A percentile compares a stretch with the other conserved stretches of the same genome.
Evolutionary conservation across 2,113 vertebrate species (phyloP).

Genomic region (Gavia stellata): DNA sequence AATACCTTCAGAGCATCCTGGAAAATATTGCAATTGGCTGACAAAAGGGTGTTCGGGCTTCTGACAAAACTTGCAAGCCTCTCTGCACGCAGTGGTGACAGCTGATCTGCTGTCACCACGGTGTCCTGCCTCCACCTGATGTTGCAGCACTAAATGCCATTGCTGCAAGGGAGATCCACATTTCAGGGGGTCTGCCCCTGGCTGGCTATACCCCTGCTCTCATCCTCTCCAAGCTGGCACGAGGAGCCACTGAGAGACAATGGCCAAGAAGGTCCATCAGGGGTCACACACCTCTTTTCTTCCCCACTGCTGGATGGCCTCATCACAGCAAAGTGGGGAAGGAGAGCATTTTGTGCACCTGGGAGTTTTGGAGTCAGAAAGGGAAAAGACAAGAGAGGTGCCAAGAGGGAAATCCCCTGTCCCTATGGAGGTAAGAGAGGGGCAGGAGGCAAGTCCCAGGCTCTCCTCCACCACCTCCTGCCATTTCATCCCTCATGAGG

Average conservation of each 20-base stretch:
- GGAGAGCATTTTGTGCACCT: not conserved
- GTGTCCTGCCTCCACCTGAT: not conserved
- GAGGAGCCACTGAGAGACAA: not conserved
- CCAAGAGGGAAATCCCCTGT: not conserved
- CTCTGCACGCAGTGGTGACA: not conserved
- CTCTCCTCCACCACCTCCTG: not conserved
- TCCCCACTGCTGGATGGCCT: not conserved
- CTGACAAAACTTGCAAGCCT: not conserved
- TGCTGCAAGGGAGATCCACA: not conserved
- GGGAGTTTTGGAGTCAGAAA: not conserved
- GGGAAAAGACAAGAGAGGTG: not conserved
- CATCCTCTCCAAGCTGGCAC: not conserved
- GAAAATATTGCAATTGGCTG: not conserved
- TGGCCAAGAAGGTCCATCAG: not conserved
- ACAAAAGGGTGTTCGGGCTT: not conserved
- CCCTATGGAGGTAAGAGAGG: not conserved
- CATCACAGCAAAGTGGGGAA: not conserved
- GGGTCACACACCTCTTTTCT: not conserved
- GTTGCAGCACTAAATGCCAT: not conserved
- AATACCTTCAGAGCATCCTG: not conserved
- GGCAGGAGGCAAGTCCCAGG: not conserved
- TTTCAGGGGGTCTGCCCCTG: not conserved
- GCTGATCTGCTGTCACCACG: not conserved
- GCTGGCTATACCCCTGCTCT: not conserved
- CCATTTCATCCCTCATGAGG: not conserved